Evolutionary conservation across 2,888 invertebrate species (phyloP), one percentile per base, ranked within the genome.

Genomic region (Thereva nobilitata): DNA sequence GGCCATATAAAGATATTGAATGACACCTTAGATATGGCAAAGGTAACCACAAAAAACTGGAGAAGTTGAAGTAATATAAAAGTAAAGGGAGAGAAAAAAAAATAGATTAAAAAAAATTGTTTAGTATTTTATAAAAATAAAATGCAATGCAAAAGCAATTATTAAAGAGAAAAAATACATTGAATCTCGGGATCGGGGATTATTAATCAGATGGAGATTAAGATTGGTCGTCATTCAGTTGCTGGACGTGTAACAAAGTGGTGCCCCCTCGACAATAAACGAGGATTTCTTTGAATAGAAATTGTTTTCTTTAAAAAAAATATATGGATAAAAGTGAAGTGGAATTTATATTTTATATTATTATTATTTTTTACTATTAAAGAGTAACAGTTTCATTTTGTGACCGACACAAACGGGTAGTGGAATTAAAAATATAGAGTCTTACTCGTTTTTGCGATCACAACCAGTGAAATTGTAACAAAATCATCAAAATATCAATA

Each of bases 331-430:
- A 23, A 49, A 49, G 23, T 12, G 49, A 52, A 37, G 4, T 9
- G 34, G 35, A 52, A 37, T 23, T 49, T 34, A 34, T 5, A 49
- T 38, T 54, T 8, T 40, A 12, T 44, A 34, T 42, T 35, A 50
- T 41, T n/a, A 23, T 38, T 57, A 9, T 4, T 55, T 41, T 38
- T 9, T n/a, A 40, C 40, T 4, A 44, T 47, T 10, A 12, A 50
- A 47, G n/a, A n/a, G 66, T 78, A 74, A 76, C 76, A 75, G 76
- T 79, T 81, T 80, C 78, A 75, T 76, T 81, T 81, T 81, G 80
- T 81, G 81, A 81, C 80, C 80, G 80, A 81, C 80, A 81, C 80
- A 81, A 81, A 81, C 81, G 80, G 80, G 80, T 81, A 80, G 74
- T 73, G 72, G 67, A 71, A 67, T 53, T 49, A 61, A 55, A 53